Evolutionary conservation across 2,797 vertebrate genomes (phyloP).

Genomic region (Siniperca scherzeri): DNA sequence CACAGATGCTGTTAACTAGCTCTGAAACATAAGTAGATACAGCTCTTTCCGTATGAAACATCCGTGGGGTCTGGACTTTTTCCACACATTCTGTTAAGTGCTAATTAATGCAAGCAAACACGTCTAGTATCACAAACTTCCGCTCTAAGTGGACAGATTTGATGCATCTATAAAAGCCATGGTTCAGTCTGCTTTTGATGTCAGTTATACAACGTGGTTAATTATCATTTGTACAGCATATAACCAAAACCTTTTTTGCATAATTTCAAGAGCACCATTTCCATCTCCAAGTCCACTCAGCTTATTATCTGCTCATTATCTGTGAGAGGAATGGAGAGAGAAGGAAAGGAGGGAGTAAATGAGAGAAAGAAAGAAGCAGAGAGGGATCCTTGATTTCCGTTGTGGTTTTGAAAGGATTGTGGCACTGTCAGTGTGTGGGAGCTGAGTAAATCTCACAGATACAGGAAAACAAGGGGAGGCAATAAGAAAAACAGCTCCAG

Average conservation of each 20-base stretch:
- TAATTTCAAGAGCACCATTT: conserved; percentile 67
- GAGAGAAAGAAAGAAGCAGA: not conserved
- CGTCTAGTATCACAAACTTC: conserved; percentile 42
- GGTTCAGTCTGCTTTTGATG: conserved; percentile 45
- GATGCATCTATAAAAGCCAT: conserved; percentile 38
- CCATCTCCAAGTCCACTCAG: conserved; percentile 55
- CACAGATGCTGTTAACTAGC: conserved; percentile 23
- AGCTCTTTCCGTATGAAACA: conserved; percentile 46
- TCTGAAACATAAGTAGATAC: conserved; percentile 49
- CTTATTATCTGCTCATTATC: conserved; percentile 55
- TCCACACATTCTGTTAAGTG: conserved; percentile 55
- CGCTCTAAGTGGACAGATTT: conserved; percentile 39
- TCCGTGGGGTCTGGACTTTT: conserved; percentile 37
- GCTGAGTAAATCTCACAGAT: conserved; percentile 66
- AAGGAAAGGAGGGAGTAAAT: not conserved
- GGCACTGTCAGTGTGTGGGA: conserved; percentile 66
- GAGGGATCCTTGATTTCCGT: conserved; percentile 41
- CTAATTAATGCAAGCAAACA: conserved; percentile 65
- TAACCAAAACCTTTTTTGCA: conserved; percentile 42
- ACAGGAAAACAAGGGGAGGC: conserved; percentile 66
- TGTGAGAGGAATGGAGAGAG: conserved; percentile 23
- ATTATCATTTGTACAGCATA: conserved; percentile 36
- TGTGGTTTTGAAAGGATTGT: conserved; percentile 60
- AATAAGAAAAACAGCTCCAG: conserved; percentile 65
- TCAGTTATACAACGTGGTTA: conserved; percentile 37